phyloP scores from a whole-genome alignment of 64 coral and sea anemone genomes.

The Stylophora pistillata region DNA sequence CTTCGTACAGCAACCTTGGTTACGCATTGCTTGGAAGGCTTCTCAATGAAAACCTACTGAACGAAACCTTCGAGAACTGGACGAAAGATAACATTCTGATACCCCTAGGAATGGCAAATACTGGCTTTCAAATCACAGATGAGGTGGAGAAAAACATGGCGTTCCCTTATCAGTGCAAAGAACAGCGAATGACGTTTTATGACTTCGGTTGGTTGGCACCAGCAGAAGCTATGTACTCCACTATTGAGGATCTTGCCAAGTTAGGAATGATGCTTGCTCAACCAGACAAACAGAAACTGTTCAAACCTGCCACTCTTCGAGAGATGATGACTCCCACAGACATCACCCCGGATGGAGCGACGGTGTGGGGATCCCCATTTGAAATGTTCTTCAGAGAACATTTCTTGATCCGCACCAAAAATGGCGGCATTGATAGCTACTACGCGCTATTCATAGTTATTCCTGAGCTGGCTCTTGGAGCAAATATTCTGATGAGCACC shows the following conservation, averaged over 20 bases:
- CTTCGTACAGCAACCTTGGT: constrained; percentile 57
- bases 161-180: neutral
- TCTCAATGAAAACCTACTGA: constrained; percentile 20
- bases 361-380: constrained; percentile 18
- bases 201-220: constrained; percentile 13
- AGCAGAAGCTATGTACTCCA: constrained; percentile 39
- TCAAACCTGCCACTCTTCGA: constrained; percentile 8
- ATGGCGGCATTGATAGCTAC: neutral
- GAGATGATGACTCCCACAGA: constrained; percentile 22
- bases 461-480: neutral
- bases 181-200: constrained; percentile 1
- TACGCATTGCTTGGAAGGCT: constrained; percentile 14
- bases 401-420: neutral
- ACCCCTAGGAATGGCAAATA: constrained; percentile 18
- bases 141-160: constrained; percentile 35
- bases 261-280: constrained; percentile 40
- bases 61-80: constrained; percentile 47
- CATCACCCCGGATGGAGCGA: constrained; percentile 38
- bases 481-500: constrained; percentile 1
- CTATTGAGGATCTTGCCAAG: neutral
- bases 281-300: neutral
- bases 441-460: neutral
- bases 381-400: constrained; percentile 46
- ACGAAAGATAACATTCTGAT: neutral
- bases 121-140: constrained; percentile 23